phyloP scores from a whole-genome alignment of 2,113 vertebrate species.

The Oncorhynchus keta region DNA sequence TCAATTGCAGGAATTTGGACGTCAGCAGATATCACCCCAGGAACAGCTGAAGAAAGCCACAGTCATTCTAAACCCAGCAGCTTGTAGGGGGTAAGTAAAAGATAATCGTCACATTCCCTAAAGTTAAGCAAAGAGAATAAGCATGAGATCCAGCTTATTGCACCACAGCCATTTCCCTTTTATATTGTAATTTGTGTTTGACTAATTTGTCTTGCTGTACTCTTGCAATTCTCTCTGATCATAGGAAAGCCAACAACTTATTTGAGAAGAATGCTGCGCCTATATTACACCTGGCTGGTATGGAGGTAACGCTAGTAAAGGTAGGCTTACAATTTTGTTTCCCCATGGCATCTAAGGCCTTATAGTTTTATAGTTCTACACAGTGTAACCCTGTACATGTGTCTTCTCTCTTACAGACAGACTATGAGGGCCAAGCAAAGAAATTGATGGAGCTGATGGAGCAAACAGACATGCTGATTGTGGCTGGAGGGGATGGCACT shows the following conservation, averaged over 20 bases:
- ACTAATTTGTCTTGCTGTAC: not conserved
- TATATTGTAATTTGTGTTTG: not conserved
- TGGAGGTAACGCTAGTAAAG: conserved; percentile 91
- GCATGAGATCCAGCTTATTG: not conserved
- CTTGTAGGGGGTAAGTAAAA: conserved; percentile 88
- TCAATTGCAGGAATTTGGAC: conserved; percentile 83
- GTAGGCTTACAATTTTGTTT: conserved; percentile 58
- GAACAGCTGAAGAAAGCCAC: conserved; percentile 87
- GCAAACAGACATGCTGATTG: conserved; percentile 89
- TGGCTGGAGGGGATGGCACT: conserved; percentile 94
- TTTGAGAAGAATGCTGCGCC: conserved; percentile 98
- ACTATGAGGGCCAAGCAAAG: conserved; percentile 97
- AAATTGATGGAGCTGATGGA: conserved; percentile 94
- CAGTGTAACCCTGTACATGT: not conserved
- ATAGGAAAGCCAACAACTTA: conserved; percentile 89
- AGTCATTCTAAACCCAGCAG: conserved; percentile 95
- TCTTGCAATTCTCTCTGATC: not conserved
- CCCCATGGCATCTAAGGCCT: not conserved
- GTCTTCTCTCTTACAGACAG: conserved; percentile 78
- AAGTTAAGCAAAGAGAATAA: not conserved
- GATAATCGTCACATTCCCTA: not conserved
- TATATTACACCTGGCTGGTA: conserved; percentile 91
- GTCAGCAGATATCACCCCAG: conserved; percentile 81
- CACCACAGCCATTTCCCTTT: not conserved
- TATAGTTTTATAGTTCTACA: not conserved